Percentiles rank a stretch among this genome's conserved stretches.
These are phyloP conservation scores for Acrossocheilus fasciatus DNA, from an alignment of 2,797 vertebrate species.

Conservation along the genomic window DNA sequence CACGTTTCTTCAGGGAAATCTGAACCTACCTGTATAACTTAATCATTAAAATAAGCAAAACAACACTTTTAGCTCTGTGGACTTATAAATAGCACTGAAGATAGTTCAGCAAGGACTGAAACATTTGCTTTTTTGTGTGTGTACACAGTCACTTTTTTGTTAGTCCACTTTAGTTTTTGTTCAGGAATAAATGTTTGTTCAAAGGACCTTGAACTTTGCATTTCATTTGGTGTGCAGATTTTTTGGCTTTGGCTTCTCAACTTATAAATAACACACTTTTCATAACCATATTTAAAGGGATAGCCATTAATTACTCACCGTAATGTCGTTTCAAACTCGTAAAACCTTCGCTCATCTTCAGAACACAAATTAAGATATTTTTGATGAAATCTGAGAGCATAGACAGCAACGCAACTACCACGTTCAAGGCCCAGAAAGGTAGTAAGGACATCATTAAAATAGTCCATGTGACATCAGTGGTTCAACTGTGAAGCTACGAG, in stretches of 20 bases:
- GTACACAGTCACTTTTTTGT: background rate
- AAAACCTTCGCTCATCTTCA: background rate
- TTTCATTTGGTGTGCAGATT: background rate
- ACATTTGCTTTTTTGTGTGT: background rate
- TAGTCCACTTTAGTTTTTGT: too few relatives aligned
- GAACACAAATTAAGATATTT: background rate
- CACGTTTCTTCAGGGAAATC: constrained; percentile 3
- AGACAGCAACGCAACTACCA: too few relatives aligned
- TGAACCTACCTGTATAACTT: background rate
- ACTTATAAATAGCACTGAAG: background rate
- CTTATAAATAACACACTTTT: background rate
- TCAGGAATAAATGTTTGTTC: background rate
- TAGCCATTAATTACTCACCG: background rate
- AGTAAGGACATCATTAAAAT: background rate
- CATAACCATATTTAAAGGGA: background rate
- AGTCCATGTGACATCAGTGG: background rate
- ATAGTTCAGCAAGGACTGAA: background rate
- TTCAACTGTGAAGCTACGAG: background rate
- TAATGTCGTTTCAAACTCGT: background rate
- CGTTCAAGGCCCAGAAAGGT: background rate
- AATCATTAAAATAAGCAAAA: background rate
- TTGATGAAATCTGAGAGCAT: background rate
- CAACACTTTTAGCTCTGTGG: background rate
- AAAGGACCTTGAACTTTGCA: background rate
- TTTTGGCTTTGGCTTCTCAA: background rate